Conservation (phyloP, 2,888 invertebrate species). For the Eupithecia pulchellata region DNA sequence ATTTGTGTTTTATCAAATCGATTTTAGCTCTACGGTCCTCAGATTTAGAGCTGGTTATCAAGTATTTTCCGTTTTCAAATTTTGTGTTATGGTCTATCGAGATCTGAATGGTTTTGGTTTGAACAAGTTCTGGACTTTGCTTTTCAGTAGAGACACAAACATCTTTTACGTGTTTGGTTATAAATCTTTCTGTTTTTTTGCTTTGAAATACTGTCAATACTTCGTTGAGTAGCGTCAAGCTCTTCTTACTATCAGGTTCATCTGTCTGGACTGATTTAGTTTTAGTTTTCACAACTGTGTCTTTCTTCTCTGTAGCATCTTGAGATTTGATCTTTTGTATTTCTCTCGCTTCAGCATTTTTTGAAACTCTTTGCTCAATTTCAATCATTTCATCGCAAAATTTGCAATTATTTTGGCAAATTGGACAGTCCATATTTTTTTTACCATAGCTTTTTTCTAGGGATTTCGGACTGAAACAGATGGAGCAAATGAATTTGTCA, state of each 20-base stretch:
- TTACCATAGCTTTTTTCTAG: slow-evolving; percentile 31
- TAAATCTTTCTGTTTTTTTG: slow-evolving; percentile 58
- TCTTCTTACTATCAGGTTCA: slow-evolving; percentile 55
- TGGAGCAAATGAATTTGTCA: slow-evolving; percentile 63
- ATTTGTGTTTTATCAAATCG: slow-evolving; percentile 67
- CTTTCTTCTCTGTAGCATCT: background rate
- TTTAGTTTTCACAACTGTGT: slow-evolving; percentile 15
- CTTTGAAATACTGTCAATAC: slow-evolving; percentile 73
- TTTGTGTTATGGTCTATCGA: slow-evolving; percentile 56
- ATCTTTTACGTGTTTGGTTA: slow-evolving; percentile 62
- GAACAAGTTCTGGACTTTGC: slow-evolving; percentile 47
- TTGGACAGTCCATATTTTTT: slow-evolving; percentile 52
- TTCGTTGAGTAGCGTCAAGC: slow-evolving; percentile 70
- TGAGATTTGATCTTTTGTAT: slow-evolving; percentile 20
- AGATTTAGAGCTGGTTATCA: slow-evolving; percentile 62
- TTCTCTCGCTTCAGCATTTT: slow-evolving; percentile 15
- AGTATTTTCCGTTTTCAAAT: slow-evolving; percentile 55
- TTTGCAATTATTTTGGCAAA: slow-evolving; percentile 52
- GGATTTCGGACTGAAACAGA: slow-evolving; percentile 62
- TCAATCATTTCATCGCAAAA: slow-evolving; percentile 25
- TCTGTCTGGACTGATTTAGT: slow-evolving; percentile 59
- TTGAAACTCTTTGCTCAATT: background rate
- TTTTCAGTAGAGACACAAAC: slow-evolving; percentile 60
- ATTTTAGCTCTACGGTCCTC: slow-evolving; percentile 52
- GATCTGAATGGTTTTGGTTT: slow-evolving; percentile 61